Evolutionary conservation across 92 coral and sea anemone species (phyloP).

Genomic region (Galaxea fascicularis): DNA sequence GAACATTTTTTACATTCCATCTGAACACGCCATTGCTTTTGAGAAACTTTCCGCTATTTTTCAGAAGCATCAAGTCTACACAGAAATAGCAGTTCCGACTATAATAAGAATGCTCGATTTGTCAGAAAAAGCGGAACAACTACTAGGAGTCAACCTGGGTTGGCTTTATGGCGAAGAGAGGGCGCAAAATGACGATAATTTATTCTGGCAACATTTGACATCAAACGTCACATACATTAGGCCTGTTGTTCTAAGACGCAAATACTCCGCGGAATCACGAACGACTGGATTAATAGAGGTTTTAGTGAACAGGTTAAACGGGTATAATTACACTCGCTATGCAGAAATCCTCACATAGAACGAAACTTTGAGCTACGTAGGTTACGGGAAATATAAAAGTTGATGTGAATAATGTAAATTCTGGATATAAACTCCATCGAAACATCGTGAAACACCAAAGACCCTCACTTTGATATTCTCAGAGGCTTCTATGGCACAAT

Average conservation of each 20-base stretch:
- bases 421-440: too few relatives aligned
- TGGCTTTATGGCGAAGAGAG: conserved; percentile 69
- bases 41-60: conserved; percentile 76
- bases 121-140: conserved; percentile 55
- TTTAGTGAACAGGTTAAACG: conserved; percentile 19
- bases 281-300: background rate
- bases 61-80: conserved; percentile 72
- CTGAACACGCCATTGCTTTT: conserved; percentile 61
- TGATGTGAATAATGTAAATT: too few relatives aligned
- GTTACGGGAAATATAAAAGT: background rate
- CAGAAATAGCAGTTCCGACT: conserved; percentile 86
- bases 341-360: background rate
- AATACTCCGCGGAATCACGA: conserved; percentile 1
- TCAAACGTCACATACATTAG: conserved; percentile 57
- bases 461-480: too few relatives aligned
- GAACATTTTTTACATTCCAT: conserved; percentile 79
- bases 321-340: conserved; percentile 11
- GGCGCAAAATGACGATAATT: conserved; percentile 57
- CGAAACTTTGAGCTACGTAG: background rate
- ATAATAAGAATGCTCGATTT: conserved; percentile 82
- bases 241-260: conserved; percentile 55
- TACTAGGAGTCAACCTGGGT: conserved; percentile 71
- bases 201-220: conserved; percentile 70
- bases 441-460: too few relatives aligned
- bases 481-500: too few relatives aligned